phyloP scores from a whole-genome alignment of 2,113 vertebrate species.

The Paralichthys olivaceus region DNA sequence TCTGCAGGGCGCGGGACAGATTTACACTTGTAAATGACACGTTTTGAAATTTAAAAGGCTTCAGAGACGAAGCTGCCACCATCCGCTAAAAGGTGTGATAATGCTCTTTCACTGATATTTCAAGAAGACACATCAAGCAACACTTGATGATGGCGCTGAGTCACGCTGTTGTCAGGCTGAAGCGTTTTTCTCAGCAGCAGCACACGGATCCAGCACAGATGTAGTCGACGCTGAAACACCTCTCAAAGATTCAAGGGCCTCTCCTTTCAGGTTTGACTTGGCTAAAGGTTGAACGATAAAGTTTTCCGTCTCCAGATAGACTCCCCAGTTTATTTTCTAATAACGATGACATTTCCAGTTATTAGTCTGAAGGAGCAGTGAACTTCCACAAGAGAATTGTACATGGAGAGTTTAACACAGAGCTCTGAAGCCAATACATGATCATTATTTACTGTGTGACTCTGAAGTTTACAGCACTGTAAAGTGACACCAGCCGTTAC shows the following conservation, averaged over 20 bases:
- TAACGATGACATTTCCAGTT: conserved; percentile 28
- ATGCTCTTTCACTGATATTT: conserved; percentile 7
- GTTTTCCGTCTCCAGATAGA: conserved; percentile 23
- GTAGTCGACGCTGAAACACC: conserved; percentile 19
- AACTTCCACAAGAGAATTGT: neutral
- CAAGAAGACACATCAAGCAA: conserved; percentile 29
- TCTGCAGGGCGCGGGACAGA: neutral
- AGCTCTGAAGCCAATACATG: conserved; percentile 3
- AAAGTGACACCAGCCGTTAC: too few species aligned
- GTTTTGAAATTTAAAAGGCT: neutral
- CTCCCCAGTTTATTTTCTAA: conserved; percentile 20
- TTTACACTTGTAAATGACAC: conserved; percentile 1
- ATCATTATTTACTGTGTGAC: neutral
- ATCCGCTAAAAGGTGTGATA: conserved; percentile 23
- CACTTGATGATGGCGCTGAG: conserved; percentile 22
- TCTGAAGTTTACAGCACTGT: neutral
- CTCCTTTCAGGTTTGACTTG: conserved; percentile 10
- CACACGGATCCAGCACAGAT: conserved; percentile 13
- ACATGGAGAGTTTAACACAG: neutral
- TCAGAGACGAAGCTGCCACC: neutral
- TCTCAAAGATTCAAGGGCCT: conserved; percentile 1
- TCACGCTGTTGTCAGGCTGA: conserved; percentile 26
- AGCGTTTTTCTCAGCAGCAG: conserved; percentile 19
- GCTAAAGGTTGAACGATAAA: conserved; percentile 4
- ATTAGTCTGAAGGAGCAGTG: conserved; percentile 6